Base-by-base conservation (phyloP, 2,113 vertebrate genomes). In the Casuarius casuarius region DNA sequence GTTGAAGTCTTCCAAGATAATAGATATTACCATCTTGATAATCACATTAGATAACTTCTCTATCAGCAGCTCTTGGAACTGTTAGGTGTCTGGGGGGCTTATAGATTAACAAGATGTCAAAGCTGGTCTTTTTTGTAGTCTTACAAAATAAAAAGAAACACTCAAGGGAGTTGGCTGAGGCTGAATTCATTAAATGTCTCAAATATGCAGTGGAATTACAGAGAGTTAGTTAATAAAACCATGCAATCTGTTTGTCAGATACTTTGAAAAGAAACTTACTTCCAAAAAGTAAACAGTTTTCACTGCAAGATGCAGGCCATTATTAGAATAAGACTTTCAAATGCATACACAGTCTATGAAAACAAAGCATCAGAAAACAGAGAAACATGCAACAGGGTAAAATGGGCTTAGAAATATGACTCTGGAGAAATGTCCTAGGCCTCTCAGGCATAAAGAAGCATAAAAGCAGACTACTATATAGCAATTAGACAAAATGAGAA, bases 121-220 rank as follows among this genome's bases (percentile, higher is more conserved):
- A 71, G 35, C 44, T 92, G 46, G 70, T 92, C 95, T 93, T 95
- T 86, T 65, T 26, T 89, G 52, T 94, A 93, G 77, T 75, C 52
- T 91, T 83, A 67, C 21, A 79, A 79, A 96, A 76, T 54, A 96
- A 90, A 75, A 31, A 11, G 44, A 96, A 93, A 78, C 40, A 78
- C 90, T 63, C 70, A 35, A 84, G 84, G 71, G 89, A 92, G 10
- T 56, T 65, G 84, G 18, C 44, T 91, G 89, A 58, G 74, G 38
- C 49, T 11, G 46, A 92, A 79, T 89, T 95, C 33, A 94, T 97
- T 96, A 94, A 81, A 92, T 97, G 92, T 96, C 84, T 97, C 89
- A 97, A 95, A 93, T 95, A 97, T 96, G 87, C 84, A 97, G 86
- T 94, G 66, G 93, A 96, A 95, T 96, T 90, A 96, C 80, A 92